Evolutionary conservation across 2,888 invertebrate genomes (phyloP), one percentile per base, ranked within the genome.

Genomic region (Euplagia quadripunctaria): DNA sequence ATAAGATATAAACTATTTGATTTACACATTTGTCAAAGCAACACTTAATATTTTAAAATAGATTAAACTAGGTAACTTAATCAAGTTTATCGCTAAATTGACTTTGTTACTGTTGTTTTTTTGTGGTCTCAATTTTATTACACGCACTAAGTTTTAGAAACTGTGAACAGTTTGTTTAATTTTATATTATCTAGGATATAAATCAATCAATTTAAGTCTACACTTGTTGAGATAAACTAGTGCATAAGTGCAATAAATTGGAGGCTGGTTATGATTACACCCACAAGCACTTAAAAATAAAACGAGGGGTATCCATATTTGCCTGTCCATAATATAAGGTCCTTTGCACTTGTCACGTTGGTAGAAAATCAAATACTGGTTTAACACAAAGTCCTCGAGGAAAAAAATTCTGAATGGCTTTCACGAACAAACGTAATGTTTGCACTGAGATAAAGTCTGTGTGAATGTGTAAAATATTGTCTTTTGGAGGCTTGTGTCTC

Each of bases 391-490:
- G 89, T 88, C 89, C 89, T 89, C 87, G 85, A 84, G 88, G 91
- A 94, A 92, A 94, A 61, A 94, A 94, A 93, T 86, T 82, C 86
- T 93, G 92, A 93, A 94, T 92, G 91, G 90, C 93, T 94, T 95
- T 95, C 94, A 93, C 94, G 92, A 89, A 90, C 90, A 95, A 94
- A 93, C 94, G 93, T 88, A 85, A 95, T 94, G 92, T 96, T 94
- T 94, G 92, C 82, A 86, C 90, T 91, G 89, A 90, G 95, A 96
- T 96, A 96, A 95, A 94, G 90, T 86, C 90, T 94, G 94, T 94
- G 94, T 96, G 95, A 96, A 96, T 96, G 94, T 94, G 95, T 95
- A 95, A 96, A 96, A 96, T 94, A 96, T 96, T 95, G 94, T 93
- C 93, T 91, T 88, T 91, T 88, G 87, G 84, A 87, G 84, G 87